Evolutionary conservation across 1,140 invertebrate species (phyloP).

Genomic region (Lasioglossum baleicum): DNA sequence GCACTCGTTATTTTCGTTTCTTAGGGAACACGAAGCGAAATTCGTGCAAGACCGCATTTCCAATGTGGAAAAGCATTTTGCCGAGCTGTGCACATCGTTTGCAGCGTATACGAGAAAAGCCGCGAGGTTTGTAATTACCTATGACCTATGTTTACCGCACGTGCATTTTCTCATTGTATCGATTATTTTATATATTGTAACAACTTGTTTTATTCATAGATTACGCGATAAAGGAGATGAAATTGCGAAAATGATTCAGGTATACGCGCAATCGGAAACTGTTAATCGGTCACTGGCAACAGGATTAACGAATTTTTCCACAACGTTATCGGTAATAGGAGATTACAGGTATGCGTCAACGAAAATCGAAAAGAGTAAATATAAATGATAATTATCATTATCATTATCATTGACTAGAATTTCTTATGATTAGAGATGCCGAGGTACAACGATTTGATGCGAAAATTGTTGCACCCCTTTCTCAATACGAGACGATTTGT

Average conservation of each 20-base stretch:
- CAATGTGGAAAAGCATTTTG: constrained; percentile 84
- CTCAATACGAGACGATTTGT: constrained; percentile 86
- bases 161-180: constrained; percentile 9
- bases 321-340: constrained; percentile 84
- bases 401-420: not conserved
- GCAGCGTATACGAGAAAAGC: constrained; percentile 85
- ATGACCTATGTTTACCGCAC: not conserved
- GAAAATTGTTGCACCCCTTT: constrained; percentile 84
- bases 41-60: constrained; percentile 87
- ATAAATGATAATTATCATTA: not conserved
- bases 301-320: constrained; percentile 83
- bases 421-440: constrained; percentile 78
- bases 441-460: constrained; percentile 85
- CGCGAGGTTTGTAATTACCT: constrained; percentile 80
- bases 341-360: constrained; percentile 82
- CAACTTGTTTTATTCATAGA: constrained; percentile 69
- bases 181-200: constrained; percentile 39
- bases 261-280: constrained; percentile 84
- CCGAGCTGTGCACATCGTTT: constrained; percentile 85
- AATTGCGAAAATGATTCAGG: constrained; percentile 83
- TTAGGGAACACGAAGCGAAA: constrained; percentile 84
- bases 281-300: constrained; percentile 85
- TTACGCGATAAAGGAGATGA: constrained; percentile 86
- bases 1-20: constrained; percentile 5
- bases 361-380: not conserved